Conservation (phyloP, 2,113 vertebrate genomes). For the Struthidea cinerea region DNA sequence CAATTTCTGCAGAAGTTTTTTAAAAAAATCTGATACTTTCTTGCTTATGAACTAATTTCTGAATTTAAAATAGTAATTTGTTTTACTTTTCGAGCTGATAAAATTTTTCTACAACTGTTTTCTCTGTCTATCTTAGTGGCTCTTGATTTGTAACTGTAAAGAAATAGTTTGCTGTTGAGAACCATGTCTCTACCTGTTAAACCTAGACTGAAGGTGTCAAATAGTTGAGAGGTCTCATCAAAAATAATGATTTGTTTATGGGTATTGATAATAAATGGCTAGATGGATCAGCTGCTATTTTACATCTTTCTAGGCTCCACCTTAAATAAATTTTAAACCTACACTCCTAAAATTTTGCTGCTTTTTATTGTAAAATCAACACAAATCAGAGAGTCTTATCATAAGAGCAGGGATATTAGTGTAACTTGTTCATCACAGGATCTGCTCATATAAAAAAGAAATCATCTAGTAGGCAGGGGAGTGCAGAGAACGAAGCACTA, state of each 20-base stretch:
- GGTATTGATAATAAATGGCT: neutral
- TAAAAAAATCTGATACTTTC: neutral
- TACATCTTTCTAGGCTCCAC: neutral
- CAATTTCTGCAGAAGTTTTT: neutral
- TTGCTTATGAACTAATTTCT: neutral
- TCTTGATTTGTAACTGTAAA: neutral
- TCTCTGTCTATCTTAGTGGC: neutral
- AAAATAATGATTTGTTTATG: neutral
- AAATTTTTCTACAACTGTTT: slow-evolving; percentile 3
- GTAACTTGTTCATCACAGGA: neutral
- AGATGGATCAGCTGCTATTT: neutral
- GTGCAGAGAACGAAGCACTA: neutral
- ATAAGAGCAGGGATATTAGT: neutral
- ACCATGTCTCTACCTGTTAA: neutral
- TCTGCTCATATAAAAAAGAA: neutral
- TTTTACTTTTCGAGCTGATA: neutral
- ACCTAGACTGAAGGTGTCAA: neutral
- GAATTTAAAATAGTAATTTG: neutral
- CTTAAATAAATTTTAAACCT: neutral
- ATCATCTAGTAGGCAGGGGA: neutral
- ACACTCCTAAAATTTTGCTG: neutral
- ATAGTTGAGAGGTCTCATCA: neutral
- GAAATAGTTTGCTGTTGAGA: neutral
- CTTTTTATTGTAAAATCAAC: neutral
- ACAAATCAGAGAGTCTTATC: neutral